A percentile compares a stretch with the other conserved stretches of the same genome.
Evolutionary conservation across 2,797 vertebrate species (phyloP).

Genomic region (Aphelocoma californica): DNA sequence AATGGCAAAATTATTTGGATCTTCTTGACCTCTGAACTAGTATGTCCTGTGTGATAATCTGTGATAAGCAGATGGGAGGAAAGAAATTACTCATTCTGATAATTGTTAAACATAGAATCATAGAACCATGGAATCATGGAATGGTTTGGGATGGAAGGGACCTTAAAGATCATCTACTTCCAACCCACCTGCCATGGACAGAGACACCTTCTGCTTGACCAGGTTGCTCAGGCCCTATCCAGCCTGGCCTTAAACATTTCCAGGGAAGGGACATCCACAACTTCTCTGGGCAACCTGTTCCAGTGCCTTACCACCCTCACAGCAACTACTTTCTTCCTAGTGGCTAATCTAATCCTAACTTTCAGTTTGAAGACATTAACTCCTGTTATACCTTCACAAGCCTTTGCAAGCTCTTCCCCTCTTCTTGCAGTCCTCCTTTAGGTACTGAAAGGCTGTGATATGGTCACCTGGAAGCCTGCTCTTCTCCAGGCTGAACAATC

Average conservation of each 20-base stretch:
- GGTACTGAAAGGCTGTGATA: neutral
- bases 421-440: neutral
- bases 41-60: neutral
- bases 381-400: neutral
- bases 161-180: neutral
- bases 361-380: neutral
- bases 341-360: neutral
- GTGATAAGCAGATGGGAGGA: neutral
- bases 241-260: neutral
- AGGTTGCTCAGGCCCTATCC: neutral
- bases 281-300: neutral
- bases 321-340: neutral
- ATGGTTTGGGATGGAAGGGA: neutral
- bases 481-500: neutral
- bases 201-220: neutral
- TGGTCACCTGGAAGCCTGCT: neutral
- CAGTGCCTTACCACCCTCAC: neutral
- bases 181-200: rapidly evolving
- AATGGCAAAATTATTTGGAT: neutral
- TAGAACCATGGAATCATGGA: neutral
- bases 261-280: neutral
- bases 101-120: neutral
- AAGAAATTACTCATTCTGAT: neutral
- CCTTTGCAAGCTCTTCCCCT: neutral
- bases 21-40: neutral